A percentile compares a stretch with the other conserved stretches of the same genome.
Evolutionary conservation across 2,113 vertebrate species (phyloP).

Genomic region (Acrocephalus kingi): DNA sequence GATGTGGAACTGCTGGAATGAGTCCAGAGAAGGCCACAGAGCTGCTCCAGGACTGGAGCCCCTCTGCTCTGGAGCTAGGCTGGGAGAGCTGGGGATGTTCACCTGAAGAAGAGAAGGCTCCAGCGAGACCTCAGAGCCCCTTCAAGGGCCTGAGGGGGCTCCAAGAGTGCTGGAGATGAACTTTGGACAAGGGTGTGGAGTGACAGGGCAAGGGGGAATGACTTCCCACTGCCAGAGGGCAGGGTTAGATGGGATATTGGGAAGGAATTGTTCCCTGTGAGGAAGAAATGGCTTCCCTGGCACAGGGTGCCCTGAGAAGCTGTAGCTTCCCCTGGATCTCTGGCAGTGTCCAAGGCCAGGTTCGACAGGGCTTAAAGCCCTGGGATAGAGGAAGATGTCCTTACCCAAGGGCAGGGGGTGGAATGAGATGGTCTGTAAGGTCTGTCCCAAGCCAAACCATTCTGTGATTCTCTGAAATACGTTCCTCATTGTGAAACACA

Average conservation of each 20-base stretch:
- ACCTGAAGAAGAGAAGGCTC: neutral
- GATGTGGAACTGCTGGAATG: accelerated
- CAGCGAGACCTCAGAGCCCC: neutral
- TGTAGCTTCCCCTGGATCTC: neutral
- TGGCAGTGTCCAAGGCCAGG: neutral
- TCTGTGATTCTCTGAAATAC: neutral
- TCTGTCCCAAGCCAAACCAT: neutral
- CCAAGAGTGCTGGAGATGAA: neutral
- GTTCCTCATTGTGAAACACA: neutral
- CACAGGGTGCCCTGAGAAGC: neutral
- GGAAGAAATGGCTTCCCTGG: neutral
- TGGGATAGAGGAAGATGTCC: neutral
- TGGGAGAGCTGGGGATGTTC: neutral
- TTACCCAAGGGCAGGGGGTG: neutral
- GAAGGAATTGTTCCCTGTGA: neutral
- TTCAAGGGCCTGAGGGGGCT: neutral
- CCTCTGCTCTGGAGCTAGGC: neutral
- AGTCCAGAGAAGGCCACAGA: neutral
- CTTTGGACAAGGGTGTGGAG: neutral
- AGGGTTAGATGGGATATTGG: neutral
- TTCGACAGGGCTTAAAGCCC: neutral
- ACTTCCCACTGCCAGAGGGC: neutral
- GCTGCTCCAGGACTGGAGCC: neutral
- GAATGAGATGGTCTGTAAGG: neutral
- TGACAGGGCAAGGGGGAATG: neutral